Percentiles rank a stretch among this genome's conserved stretches.
phyloP scores from a whole-genome alignment of 2,888 invertebrate genomes.

The Lysandra bellargus region DNA sequence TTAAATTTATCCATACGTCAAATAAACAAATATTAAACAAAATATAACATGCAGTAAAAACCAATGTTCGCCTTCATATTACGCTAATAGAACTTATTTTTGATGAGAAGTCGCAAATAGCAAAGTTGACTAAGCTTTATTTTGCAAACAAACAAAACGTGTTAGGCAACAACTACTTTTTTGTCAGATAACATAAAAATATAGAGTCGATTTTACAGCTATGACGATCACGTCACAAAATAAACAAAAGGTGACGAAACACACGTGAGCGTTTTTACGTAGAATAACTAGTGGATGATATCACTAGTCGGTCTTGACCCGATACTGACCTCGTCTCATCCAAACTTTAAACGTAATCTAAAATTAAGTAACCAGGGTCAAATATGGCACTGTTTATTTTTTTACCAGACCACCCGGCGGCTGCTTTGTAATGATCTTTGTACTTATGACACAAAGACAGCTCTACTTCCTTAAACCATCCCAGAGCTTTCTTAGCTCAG shows the following conservation, averaged over 20 bases:
- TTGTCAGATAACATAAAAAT: neutral
- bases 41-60: no score
- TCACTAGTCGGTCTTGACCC: neutral
- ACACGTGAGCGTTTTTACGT: slow-evolving; percentile 6
- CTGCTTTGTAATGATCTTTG: neutral
- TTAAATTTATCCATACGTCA: no score
- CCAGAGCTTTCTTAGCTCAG: no score
- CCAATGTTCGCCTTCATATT: no score
- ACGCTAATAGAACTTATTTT: neutral
- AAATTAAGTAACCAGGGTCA: neutral
- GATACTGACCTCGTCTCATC: slow-evolving; percentile 6
- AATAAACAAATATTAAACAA: no score
- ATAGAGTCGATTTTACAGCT: neutral
- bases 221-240: neutral
- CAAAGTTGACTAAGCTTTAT: neutral
- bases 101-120: neutral
- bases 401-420: neutral
- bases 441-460: neutral
- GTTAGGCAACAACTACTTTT: neutral
- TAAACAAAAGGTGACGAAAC: slow-evolving; percentile 1
- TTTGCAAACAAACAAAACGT: neutral
- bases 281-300: neutral
- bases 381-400: neutral
- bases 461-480: neutral
- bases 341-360: slow-evolving; percentile 2